A percentile compares a stretch with the other conserved stretches of the same genome.
phyloP scores from a whole-genome alignment of 2,888 invertebrate species.

The Pecten maximus region DNA sequence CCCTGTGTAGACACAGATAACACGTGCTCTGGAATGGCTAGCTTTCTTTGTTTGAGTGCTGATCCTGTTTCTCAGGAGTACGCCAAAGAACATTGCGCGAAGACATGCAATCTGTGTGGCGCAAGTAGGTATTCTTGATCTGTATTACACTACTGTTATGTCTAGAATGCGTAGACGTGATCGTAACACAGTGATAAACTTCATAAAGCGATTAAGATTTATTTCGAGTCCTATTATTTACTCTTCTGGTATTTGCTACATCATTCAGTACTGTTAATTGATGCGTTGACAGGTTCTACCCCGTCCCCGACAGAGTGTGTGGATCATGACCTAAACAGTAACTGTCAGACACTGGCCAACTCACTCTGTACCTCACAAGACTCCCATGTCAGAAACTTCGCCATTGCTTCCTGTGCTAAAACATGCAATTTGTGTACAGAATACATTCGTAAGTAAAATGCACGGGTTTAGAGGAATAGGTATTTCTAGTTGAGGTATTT shows the following conservation, averaged over 20 bases:
- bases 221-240: too few relatives aligned
- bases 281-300: not conserved
- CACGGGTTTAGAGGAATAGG: too few relatives aligned
- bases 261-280: too few relatives aligned
- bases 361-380: not conserved
- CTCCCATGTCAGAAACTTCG: not conserved
- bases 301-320: not conserved
- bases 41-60: not conserved
- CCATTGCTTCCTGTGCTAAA: not conserved
- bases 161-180: too few relatives aligned
- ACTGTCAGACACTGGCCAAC: not conserved
- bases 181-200: too few relatives aligned
- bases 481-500: too few relatives aligned
- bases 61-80: not conserved
- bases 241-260: too few relatives aligned
- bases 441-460: not conserved
- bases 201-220: too few relatives aligned
- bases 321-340: not conserved
- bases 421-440: conserved; percentile 2
- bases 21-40: not conserved
- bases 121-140: not conserved
- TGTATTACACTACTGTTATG: too few relatives aligned
- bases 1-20: not conserved
- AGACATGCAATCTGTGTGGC: not conserved
- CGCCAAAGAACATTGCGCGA: not conserved